A percentile compares a stretch with the other conserved stretches of the same genome.
These are phyloP conservation scores for Nothoprocta perdicaria DNA, from an alignment of 2,113 vertebrate species.

Conservation along the genomic window DNA sequence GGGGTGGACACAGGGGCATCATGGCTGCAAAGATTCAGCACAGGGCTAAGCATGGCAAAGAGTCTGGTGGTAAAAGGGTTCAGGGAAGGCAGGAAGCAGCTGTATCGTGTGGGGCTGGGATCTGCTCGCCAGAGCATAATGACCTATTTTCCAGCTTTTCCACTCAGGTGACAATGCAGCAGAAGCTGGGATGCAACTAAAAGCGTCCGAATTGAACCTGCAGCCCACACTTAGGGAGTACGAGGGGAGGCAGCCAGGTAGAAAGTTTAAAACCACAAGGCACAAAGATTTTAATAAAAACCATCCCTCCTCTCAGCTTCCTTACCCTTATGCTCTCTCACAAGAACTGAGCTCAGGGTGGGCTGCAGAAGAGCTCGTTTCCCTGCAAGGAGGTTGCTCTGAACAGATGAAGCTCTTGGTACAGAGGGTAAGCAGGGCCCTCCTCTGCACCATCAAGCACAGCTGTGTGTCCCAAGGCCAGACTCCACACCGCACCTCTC, in stretches of 20 bases:
- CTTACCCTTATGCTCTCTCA: not conserved
- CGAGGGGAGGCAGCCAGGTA: constrained; percentile 19
- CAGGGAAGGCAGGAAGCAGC: constrained; percentile 49
- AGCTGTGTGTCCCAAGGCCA: fast-evolving
- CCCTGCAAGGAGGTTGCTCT: not conserved
- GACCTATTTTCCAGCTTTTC: constrained; percentile 76
- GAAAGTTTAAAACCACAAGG: constrained; percentile 47
- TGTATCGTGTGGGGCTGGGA: constrained; percentile 42
- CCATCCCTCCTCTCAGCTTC: not conserved
- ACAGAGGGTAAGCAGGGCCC: not conserved
- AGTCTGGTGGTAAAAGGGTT: not conserved
- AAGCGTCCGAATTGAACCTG: constrained; percentile 45
- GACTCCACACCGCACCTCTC: not conserved
- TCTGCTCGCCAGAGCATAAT: constrained; percentile 58
- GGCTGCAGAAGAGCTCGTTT: not conserved
- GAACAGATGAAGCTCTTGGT: fast-evolving
- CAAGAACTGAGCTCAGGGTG: not conserved
- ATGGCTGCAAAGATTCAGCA: not conserved
- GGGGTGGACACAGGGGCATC: not conserved
- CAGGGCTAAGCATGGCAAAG: not conserved
- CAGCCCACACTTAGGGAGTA: not conserved
- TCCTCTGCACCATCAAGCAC: not conserved
- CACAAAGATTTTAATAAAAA: not conserved
- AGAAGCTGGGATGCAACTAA: constrained; percentile 43
- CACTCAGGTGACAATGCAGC: constrained; percentile 70